Evolutionary conservation across 2,888 invertebrate species (phyloP), one percentile per base, ranked within the genome.

Genomic region (Geotrupes spiniger): DNA sequence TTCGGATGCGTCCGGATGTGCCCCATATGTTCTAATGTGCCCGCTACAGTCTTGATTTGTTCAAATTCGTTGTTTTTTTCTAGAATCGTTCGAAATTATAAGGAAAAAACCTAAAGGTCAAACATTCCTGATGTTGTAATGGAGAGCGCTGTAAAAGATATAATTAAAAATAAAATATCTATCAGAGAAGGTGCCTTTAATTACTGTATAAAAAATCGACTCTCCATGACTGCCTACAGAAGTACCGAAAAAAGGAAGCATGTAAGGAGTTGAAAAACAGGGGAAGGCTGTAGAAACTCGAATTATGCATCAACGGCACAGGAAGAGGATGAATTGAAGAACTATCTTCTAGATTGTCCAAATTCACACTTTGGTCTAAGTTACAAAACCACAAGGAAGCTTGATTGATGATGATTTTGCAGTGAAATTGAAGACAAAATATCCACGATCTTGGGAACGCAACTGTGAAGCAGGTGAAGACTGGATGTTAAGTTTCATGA

Each of bases 341-440:
- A n/a, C n/a, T 26, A 26, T 26, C 27, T 26, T 26, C 27, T 26
- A 26, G 6, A n/a, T 26, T 26, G 27, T 26, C n/a, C 27, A 26
- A 26, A 26, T 26, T 26, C 27, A 5, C 39, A 39, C 39, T 21
- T 17, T 21, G 39, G 39, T 8, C 25, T 39, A 5, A 39, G 17
- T 3, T 26, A 3, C 8, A 21, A 9, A 25, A 6, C 15, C 15
- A 21, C 11, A 10, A 15, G 39, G 11, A 17, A 21, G 11, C 27
- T 40, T 11, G 40, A 25, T 10, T 40, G n/a, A n/a, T n/a, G n/a
- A 6, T 40, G 27, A 40, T 26, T 26, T 25, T 40, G 40, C 40
- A 15, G 26, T 25, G 14, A 40, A 4, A 27, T 5, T 26, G 9
- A 25, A 40, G 4, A 4, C 2, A 2, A 9, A 27, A n/a, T 40